phyloP scores from a whole-genome alignment of 1,140 invertebrate species.

The Bombus waltoni region DNA sequence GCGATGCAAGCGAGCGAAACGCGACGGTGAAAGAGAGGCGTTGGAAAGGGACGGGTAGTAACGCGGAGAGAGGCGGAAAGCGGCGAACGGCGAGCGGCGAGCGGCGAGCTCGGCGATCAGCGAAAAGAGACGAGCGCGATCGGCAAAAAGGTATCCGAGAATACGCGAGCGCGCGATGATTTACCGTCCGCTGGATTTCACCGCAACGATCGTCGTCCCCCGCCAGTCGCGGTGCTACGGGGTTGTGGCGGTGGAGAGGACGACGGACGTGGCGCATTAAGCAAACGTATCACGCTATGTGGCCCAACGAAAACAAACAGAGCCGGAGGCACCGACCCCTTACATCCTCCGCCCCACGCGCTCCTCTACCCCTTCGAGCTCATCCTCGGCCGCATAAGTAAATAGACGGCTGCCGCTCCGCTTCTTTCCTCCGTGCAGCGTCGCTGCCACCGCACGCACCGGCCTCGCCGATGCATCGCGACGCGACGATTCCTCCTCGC shows the following conservation, averaged over 20 bases:
- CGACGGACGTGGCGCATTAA: conserved; percentile 79
- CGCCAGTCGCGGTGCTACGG: not conserved
- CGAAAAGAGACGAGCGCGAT: conserved; percentile 12
- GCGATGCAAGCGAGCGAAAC: too few relatives aligned
- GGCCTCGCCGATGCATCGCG: not conserved
- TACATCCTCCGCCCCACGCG: conserved; percentile 57
- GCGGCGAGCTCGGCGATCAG: not conserved
- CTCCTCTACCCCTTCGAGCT: conserved; percentile 44
- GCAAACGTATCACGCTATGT: conserved; percentile 83
- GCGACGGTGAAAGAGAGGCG: too few relatives aligned
- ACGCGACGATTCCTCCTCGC: not conserved
- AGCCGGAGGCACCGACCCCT: conserved; percentile 72
- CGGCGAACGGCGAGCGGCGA: not conserved
- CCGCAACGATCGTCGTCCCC: conserved; percentile 65
- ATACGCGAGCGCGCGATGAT: conserved; percentile 75
- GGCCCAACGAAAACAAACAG: conserved; percentile 83
- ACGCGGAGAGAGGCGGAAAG: not conserved
- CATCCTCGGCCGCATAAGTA: conserved; percentile 77
- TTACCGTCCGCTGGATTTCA: conserved; percentile 78
- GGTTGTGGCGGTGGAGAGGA: conserved; percentile 62
- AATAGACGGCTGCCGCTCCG: conserved; percentile 70
- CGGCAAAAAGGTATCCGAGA: conserved; percentile 72
- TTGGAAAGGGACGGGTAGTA: not conserved
- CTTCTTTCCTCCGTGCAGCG: not conserved
- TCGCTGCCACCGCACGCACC: too few relatives aligned